These are phyloP conservation scores for Pocillopora meandrina DNA, from an alignment of 92 coral and sea anemone species.

Conservation along the genomic window DNA sequence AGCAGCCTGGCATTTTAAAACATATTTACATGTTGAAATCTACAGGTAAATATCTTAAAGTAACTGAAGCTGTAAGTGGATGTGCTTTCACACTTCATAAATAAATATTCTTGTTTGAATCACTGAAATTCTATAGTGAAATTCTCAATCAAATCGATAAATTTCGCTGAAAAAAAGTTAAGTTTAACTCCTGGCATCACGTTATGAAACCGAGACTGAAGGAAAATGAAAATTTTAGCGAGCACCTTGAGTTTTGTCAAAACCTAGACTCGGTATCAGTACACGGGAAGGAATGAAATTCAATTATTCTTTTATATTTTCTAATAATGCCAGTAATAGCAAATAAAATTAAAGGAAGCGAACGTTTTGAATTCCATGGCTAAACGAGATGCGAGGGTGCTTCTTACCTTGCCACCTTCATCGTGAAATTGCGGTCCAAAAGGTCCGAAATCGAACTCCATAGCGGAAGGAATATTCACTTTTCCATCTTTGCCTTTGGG, in stretches of 20 bases:
- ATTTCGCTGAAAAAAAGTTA: background rate
- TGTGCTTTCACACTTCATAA: background rate
- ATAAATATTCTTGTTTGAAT: background rate
- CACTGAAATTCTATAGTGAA: background rate
- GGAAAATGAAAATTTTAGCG: too few species aligned
- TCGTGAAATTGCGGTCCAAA: conserved; percentile 16
- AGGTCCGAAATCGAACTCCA: conserved; percentile 42
- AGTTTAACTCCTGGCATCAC: too few species aligned
- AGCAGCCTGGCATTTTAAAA: background rate
- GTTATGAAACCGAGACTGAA: too few species aligned
- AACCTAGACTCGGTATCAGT: background rate
- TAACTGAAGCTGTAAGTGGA: background rate
- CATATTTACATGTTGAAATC: background rate
- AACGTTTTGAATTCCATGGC: background rate
- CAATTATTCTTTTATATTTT: background rate
- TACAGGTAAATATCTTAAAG: background rate
- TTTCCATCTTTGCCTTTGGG: conserved; percentile 49
- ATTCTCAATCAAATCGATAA: background rate
- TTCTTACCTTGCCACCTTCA: conserved; percentile 18
- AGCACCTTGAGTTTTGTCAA: background rate
- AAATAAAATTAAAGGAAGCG: background rate
- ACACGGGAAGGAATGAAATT: background rate
- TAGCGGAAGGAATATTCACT: conserved; percentile 8
- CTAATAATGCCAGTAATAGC: background rate
- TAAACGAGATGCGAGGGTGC: background rate